Base-by-base conservation (phyloP, 2,888 invertebrate species). In the Caenorhabditis afra region DNA sequence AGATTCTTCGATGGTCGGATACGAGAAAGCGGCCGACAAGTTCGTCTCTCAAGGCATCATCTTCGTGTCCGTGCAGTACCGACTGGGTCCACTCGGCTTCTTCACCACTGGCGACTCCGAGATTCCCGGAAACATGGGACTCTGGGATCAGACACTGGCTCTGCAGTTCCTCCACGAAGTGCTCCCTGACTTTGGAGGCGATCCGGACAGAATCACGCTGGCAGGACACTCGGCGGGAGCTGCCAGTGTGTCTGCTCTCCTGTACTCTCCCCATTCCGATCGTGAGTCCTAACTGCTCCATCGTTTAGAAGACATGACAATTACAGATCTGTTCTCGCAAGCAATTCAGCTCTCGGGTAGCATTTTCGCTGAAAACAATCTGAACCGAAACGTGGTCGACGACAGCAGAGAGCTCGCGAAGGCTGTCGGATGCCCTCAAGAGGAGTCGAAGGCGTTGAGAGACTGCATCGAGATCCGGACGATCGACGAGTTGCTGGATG, bases 41-140 rank as follows among this genome's bases (percentile, higher is more conserved):
- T 78, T 86, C 49, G 84, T 83, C 2, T 65, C 81, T 0, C 45
- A 86, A 41, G 86, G 82, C 44, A 82, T 86, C 47, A 80, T 86
- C 16, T 85, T 83, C 14, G 84, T 86, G 7, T 82, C 86, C 12
- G 59, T 86, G 14, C 83, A 86, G 50, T 86, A 86, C 53, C 65
- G 86, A 16, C 67, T 86, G 11, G 86, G 86, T 35, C 83, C 84
- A 1, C 70, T 86, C 23, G 85, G 86, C 1, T 86, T 86, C 79
- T 86, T 86, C 67, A 81, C 86, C 3, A 81, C 83, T 1, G 86
- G 86, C 18, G 83, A 84, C 44, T 59, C 66, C 0, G 76, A 75
- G 18, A 79, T 82, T n/a, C 77, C 84, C 11, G 86, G 86, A 53
- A 86, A 86, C 50, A 76, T 83, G 70, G 86, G 86, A n/a, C 64